Conservation (phyloP, 2,888 invertebrate genomes). For the Leucoma salicis region DNA sequence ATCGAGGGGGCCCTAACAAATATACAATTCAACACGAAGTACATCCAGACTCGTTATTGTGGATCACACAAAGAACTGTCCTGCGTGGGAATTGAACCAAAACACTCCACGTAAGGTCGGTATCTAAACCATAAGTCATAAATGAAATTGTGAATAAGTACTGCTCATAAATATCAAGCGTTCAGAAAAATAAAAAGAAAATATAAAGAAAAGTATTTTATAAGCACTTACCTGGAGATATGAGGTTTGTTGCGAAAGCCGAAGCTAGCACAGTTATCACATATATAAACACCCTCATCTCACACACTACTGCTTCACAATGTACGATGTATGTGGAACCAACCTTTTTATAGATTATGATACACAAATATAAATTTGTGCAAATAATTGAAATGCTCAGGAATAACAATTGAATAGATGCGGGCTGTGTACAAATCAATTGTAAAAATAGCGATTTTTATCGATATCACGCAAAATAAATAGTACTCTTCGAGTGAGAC, state of each 20-base stretch:
- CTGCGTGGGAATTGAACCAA: too few relatives aligned
- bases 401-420: constrained; percentile 24
- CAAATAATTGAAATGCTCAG: constrained; percentile 36
- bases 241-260: constrained; percentile 42
- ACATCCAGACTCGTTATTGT: too few relatives aligned
- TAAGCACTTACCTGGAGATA: constrained; percentile 49
- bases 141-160: too few relatives aligned
- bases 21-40: too few relatives aligned
- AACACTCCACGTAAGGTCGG: too few relatives aligned
- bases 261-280: constrained; percentile 42
- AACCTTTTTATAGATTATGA: constrained; percentile 43
- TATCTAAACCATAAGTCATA: too few relatives aligned
- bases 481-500: not conserved
- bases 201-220: not conserved
- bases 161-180: not conserved
- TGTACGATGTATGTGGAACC: constrained; percentile 34
- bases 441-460: constrained; percentile 2
- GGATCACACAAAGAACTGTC: too few relatives aligned
- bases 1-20: too few relatives aligned
- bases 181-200: not conserved
- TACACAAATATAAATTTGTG: constrained; percentile 13
- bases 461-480: constrained; percentile 5
- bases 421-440: constrained; percentile 26
- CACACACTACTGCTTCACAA: constrained; percentile 31
- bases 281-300: constrained; percentile 55